These are phyloP conservation scores for Euschistus heros DNA, from an alignment of 1,140 invertebrate species.

Conservation along the genomic window DNA sequence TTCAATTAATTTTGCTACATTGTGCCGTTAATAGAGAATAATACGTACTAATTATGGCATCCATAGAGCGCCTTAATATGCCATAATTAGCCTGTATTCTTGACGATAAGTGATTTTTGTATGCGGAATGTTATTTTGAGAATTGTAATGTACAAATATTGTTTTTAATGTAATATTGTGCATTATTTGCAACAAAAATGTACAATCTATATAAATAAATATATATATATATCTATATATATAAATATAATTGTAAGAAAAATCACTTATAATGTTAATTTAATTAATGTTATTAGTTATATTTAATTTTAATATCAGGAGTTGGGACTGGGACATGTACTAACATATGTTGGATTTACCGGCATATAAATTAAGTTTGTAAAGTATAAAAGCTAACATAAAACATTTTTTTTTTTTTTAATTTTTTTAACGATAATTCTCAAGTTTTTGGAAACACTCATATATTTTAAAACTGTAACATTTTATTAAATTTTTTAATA, in stretches of 20 bases:
- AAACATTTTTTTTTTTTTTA: slow-evolving; percentile 23
- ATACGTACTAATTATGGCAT: too few relatives aligned
- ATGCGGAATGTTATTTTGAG: slow-evolving; percentile 2
- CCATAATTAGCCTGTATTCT: too few relatives aligned
- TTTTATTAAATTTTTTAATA: slow-evolving; percentile 6
- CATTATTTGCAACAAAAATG: slow-evolving; percentile 21
- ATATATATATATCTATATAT: too few relatives aligned
- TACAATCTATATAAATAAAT: slow-evolving; percentile 24
- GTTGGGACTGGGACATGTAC: slow-evolving; percentile 24
- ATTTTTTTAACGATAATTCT: slow-evolving; percentile 25
- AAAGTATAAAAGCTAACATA: slow-evolving; percentile 23
- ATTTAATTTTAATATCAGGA: slow-evolving; percentile 24
- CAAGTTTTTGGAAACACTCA: slow-evolving; percentile 21
- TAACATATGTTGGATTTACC: slow-evolving; percentile 21
- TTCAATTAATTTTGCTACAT: too few relatives aligned
- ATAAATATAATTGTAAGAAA: slow-evolving; percentile 14
- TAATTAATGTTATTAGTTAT: slow-evolving; percentile 24
- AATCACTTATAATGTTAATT: slow-evolving; percentile 16
- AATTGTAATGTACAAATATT: slow-evolving; percentile 21
- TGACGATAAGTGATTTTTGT: not conserved
- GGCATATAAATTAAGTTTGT: slow-evolving; percentile 25
- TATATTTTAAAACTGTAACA: slow-evolving; percentile 21
- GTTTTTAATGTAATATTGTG: slow-evolving; percentile 19
- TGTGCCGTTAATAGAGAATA: too few relatives aligned
- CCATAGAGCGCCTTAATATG: too few relatives aligned